phyloP scores from a whole-genome alignment of 1,140 invertebrate genomes.

The Diachasma alloeum region DNA sequence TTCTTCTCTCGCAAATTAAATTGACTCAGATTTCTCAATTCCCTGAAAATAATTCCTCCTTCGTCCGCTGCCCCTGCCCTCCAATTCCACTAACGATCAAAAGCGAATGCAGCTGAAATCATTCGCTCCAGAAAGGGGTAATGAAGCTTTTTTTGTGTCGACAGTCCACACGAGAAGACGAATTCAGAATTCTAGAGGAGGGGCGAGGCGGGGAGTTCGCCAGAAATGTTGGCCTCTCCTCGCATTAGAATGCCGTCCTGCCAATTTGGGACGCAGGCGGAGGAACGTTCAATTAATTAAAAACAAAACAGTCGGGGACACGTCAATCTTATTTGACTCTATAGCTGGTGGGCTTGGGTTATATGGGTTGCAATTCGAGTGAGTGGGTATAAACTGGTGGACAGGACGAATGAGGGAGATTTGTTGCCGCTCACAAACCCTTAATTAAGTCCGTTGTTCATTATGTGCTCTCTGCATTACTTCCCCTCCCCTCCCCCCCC shows the following conservation, averaged over 20 bases:
- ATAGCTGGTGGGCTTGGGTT: constrained; percentile 32
- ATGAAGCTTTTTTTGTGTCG: constrained; percentile 55
- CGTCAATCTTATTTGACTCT: constrained; percentile 59
- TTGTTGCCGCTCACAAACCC: constrained; percentile 50
- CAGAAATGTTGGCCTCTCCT: not conserved
- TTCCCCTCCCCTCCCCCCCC: not conserved
- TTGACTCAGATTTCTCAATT: not conserved
- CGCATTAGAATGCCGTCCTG: constrained; percentile 57
- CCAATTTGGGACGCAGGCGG: constrained; percentile 54
- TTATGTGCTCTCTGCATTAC: constrained; percentile 35
- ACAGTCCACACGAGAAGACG: not conserved
- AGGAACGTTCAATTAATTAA: constrained; percentile 57
- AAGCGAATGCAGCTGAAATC: constrained; percentile 24
- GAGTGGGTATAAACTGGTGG: not conserved
- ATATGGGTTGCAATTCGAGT: constrained; percentile 10
- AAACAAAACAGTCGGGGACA: constrained; percentile 57
- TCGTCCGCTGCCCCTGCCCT: not conserved
- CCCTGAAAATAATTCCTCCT: not conserved
- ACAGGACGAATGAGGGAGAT: constrained; percentile 39
- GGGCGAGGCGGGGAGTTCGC: not conserved
- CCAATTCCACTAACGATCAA: constrained; percentile 19
- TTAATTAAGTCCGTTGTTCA: constrained; percentile 56
- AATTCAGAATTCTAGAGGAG: no score
- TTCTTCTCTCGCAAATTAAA: no score
- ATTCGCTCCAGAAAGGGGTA: constrained; percentile 32